A percentile compares a stretch with the other conserved stretches of the same genome.
phyloP scores from a whole-genome alignment of 2,888 invertebrate species.

The Petrolisthes manimaculis region DNA sequence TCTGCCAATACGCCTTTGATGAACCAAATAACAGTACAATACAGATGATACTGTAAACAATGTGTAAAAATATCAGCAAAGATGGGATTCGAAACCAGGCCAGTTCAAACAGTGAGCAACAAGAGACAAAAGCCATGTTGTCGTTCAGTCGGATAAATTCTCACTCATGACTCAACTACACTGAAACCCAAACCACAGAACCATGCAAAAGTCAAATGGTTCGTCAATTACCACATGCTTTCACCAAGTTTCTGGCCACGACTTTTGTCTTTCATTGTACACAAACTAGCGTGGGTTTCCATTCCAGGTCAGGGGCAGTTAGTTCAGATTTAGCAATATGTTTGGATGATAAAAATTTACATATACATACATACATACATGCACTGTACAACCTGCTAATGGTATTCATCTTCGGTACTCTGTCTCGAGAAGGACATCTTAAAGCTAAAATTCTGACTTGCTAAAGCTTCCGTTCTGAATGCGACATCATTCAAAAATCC shows the following conservation, averaged over 20 bases:
- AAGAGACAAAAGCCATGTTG: too few species aligned
- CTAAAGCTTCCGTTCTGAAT: conserved; percentile 54
- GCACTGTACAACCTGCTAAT: conserved; percentile 26
- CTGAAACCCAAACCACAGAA: too few species aligned
- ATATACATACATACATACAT: not conserved
- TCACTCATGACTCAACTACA: too few species aligned
- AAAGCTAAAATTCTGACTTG: conserved; percentile 60
- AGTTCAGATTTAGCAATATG: not conserved
- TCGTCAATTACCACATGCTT: too few species aligned
- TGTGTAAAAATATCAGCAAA: too few species aligned
- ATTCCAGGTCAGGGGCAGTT: not conserved
- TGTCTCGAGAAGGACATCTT: conserved; percentile 58
- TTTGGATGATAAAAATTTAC: conserved; percentile 8
- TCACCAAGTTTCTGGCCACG: not conserved
- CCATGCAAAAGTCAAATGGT: too few species aligned
- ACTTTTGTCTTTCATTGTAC: not conserved
- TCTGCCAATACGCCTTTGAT: too few species aligned
- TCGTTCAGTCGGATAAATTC: too few species aligned
- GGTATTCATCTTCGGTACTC: conserved; percentile 58
- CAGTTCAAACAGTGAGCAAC: too few species aligned
- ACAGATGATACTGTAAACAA: too few species aligned
- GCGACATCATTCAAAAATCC: conserved; percentile 60
- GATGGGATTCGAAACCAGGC: too few species aligned
- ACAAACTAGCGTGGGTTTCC: not conserved
- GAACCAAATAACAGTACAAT: too few species aligned